These are phyloP conservation scores for Heliangelus exortis DNA, from an alignment of 2,797 vertebrate genomes.

Conservation along the genomic window DNA sequence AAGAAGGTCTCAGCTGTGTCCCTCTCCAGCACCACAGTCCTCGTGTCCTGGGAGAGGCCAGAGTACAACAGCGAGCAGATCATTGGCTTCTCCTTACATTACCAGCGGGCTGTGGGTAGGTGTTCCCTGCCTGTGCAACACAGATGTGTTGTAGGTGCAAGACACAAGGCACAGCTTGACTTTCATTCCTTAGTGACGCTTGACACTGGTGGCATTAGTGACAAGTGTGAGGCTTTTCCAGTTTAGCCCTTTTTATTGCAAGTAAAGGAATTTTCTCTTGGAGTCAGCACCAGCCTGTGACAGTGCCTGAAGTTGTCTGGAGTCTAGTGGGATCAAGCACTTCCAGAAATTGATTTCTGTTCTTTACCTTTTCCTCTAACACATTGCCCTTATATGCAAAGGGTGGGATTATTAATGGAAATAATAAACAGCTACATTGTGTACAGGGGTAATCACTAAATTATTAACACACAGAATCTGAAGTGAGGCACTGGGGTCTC, in stretches of 20 bases:
- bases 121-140: neutral
- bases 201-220: neutral
- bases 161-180: neutral
- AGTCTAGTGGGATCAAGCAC: neutral
- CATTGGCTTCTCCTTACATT: constrained; percentile 97
- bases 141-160: neutral
- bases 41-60: constrained; percentile 92
- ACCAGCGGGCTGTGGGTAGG: constrained; percentile 88
- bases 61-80: constrained; percentile 94
- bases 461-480: neutral
- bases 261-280: neutral
- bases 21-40: constrained; percentile 88
- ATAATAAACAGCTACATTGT: neutral
- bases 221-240: neutral
- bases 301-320: neutral
- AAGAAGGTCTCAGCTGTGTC: constrained; percentile 84
- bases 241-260: neutral
- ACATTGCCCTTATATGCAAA: neutral
- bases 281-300: neutral
- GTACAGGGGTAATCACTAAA: neutral
- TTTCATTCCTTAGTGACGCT: neutral
- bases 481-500: neutral
- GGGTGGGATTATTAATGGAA: neutral
- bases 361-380: neutral
- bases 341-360: neutral